Percentiles rank a stretch among this genome's conserved stretches.
Conservation (phyloP, 2,888 invertebrate species). For the Tenthredo livida region DNA sequence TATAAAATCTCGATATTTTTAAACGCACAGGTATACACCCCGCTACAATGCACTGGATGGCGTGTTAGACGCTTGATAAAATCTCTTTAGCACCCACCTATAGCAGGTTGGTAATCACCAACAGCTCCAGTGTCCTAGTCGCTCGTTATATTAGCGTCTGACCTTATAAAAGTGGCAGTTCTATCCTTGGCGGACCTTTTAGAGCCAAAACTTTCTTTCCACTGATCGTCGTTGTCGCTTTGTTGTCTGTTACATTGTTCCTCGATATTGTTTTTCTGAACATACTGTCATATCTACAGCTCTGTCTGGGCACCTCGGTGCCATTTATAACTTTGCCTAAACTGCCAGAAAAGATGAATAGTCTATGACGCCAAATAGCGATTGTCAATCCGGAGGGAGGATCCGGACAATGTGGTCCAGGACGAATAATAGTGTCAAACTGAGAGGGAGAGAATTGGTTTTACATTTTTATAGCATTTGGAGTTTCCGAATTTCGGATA, state of each 20-base stretch:
- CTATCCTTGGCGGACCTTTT: neutral
- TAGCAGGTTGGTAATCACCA: neutral
- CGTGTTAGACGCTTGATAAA: conserved; percentile 9
- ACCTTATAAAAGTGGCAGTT: neutral
- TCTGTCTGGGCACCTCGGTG: neutral
- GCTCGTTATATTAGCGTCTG: conserved; percentile 4
- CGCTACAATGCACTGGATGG: neutral
- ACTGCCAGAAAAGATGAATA: neutral
- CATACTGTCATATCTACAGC: neutral
- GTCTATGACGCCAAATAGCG: neutral
- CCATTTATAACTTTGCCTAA: neutral
- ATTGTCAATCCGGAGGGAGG: neutral
- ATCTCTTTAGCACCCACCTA: neutral
- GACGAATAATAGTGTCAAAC: neutral
- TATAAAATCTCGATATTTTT: conserved; percentile 1
- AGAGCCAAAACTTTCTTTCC: neutral
- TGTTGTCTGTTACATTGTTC: neutral
- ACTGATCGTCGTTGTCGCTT: neutral
- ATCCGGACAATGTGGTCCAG: neutral
- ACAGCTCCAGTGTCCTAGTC: neutral
- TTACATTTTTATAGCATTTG: conserved; percentile 1
- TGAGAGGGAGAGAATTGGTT: neutral
- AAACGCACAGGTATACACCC: neutral
- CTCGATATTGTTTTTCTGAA: neutral
- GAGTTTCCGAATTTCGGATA: neutral